Conservation (phyloP, 2,797 vertebrate genomes). For the Notamacropus eugenii region DNA sequence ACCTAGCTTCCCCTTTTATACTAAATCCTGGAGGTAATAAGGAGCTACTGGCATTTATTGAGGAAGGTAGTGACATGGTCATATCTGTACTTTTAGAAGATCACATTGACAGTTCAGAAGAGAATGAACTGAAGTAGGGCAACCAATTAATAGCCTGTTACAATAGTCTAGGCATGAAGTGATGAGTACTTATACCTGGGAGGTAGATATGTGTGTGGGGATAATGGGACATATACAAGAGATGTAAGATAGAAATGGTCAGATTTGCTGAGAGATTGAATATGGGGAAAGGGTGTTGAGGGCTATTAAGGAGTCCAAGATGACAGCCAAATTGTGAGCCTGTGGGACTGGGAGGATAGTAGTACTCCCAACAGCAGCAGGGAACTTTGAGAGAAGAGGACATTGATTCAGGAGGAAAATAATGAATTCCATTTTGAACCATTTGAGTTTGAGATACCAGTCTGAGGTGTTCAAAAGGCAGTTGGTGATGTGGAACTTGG, state of each 20-base stretch:
- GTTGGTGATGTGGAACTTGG: not conserved
- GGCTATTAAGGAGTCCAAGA: not conserved
- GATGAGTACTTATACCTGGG: not conserved
- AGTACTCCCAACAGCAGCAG: not conserved
- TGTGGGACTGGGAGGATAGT: not conserved
- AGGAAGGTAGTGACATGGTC: not conserved
- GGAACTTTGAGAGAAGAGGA: not conserved
- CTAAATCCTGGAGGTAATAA: not conserved
- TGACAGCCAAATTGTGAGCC: not conserved
- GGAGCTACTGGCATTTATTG: not conserved
- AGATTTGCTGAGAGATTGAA: not conserved
- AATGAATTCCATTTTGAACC: not conserved
- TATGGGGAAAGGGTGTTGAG: not conserved
- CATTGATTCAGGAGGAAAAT: not conserved
- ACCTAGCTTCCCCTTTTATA: not conserved
- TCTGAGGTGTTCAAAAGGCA: not conserved
- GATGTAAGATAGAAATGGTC: not conserved
- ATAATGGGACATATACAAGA: not conserved
- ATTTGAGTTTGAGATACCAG: not conserved
- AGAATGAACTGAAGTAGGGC: not conserved
- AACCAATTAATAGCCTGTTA: not conserved
- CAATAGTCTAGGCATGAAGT: not conserved
- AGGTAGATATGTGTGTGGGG: not conserved
- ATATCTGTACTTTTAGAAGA: not conserved
- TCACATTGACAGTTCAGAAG: not conserved